Conservation (phyloP, 2,113 vertebrate species). For the Castor canadensis region DNA sequence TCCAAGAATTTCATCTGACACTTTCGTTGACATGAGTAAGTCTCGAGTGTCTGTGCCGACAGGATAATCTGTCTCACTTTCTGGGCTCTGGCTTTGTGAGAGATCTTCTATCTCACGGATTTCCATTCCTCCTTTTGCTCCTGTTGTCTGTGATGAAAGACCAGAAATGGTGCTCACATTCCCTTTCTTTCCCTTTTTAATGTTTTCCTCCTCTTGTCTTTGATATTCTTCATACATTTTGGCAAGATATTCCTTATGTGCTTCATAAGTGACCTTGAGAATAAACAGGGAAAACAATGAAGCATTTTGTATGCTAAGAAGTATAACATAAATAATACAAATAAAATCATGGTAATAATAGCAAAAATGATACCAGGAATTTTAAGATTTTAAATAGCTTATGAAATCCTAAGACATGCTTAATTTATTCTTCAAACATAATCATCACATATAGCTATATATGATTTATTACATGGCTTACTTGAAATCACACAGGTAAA, state of each 20-base stretch:
- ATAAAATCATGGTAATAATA: background rate
- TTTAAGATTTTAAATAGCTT: background rate
- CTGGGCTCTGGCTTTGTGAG: conserved; percentile 97
- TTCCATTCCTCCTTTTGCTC: conserved; percentile 95
- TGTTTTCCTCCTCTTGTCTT: conserved; percentile 98
- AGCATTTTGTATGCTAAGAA: background rate
- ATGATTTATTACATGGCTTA: background rate
- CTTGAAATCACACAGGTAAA: background rate
- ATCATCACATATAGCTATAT: background rate
- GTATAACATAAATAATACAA: background rate
- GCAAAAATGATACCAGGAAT: background rate
- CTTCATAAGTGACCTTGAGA: conserved; percentile 96
- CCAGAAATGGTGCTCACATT: conserved; percentile 98
- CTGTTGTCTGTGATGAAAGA: conserved; percentile 92
- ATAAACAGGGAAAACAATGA: background rate
- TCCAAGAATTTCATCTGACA: conserved; percentile 88
- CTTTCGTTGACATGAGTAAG: conserved; percentile 93
- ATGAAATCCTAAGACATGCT: background rate
- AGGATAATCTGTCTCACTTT: conserved; percentile 96
- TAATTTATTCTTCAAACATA: background rate
- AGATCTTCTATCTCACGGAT: conserved; percentile 95
- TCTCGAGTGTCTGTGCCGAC: conserved; percentile 92
- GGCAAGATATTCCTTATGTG: conserved; percentile 98
- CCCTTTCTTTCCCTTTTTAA: conserved; percentile 99
- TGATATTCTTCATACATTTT: conserved; percentile 99